phyloP scores from a whole-genome alignment of 2,888 invertebrate species.

The Polymixis lichenea region DNA sequence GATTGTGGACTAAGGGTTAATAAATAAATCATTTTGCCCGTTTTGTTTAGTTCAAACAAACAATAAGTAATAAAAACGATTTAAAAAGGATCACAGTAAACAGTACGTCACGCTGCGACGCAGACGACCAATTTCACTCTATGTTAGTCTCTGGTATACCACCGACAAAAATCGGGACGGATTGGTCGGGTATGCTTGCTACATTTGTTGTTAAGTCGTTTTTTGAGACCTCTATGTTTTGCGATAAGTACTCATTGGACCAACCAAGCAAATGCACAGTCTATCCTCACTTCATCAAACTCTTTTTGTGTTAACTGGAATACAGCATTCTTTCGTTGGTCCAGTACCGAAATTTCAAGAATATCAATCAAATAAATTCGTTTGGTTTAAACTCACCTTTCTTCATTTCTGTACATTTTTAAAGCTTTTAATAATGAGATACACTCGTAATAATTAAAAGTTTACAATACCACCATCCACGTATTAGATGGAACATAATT shows the following conservation, averaged over 20 bases:
- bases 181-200: not conserved
- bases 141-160: not conserved
- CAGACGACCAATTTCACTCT: not conserved
- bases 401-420: not conserved
- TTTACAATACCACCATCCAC: not conserved
- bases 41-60: conserved; percentile 49
- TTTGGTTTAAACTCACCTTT: not conserved
- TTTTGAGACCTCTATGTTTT: not conserved
- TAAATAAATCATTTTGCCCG: conserved; percentile 31
- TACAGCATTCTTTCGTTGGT: not conserved
- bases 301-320: not conserved
- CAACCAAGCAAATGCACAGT: not conserved
- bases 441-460: not conserved
- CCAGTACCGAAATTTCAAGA: not conserved
- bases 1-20: conserved; percentile 23
- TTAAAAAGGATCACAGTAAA: conserved; percentile 47
- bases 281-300: not conserved
- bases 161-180: conserved; percentile 10
- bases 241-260: not conserved
- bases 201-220: not conserved
- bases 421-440: not conserved
- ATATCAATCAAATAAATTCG: not conserved
- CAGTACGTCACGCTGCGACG: conserved; percentile 18
- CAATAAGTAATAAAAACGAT: conserved; percentile 45
- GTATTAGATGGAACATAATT: not conserved